A percentile compares a stretch with the other conserved stretches of the same genome.
Evolutionary conservation across 1,140 invertebrate species (phyloP).

Genomic region (Drosophila asahinai): DNA sequence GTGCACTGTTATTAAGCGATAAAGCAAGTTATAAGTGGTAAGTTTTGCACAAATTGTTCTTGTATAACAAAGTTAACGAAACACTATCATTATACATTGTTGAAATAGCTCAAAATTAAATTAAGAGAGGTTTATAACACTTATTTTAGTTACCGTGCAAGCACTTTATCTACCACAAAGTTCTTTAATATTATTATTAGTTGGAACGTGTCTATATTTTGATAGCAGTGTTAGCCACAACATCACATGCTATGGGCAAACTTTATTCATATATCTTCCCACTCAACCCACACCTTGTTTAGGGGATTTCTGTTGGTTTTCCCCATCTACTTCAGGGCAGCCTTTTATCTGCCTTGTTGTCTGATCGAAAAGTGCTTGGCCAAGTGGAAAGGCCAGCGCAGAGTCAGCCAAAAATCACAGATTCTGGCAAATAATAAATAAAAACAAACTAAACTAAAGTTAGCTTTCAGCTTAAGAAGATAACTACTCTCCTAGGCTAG

Average conservation of each 20-base stretch:
- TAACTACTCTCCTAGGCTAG: not conserved
- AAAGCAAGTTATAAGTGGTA: not conserved
- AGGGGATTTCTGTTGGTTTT: not conserved
- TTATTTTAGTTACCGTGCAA: not conserved
- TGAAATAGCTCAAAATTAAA: not conserved
- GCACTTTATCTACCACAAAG: too few species aligned
- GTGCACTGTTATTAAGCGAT: not conserved
- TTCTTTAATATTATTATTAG: not conserved
- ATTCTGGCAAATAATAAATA: not conserved
- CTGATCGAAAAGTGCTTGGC: slow-evolving; percentile 16
- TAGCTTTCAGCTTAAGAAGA: too few species aligned
- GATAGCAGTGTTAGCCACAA: not conserved
- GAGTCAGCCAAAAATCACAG: slow-evolving; percentile 6
- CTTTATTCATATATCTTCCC: slow-evolving; percentile 15
- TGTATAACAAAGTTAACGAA: not conserved
- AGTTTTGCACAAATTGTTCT: not conserved
- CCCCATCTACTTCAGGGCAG: not conserved
- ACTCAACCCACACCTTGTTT: not conserved
- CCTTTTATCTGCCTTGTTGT: slow-evolving; percentile 2
- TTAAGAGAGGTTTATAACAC: too few species aligned
- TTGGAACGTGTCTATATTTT: not conserved
- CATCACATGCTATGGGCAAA: not conserved
- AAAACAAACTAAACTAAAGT: not conserved
- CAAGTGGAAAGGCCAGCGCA: slow-evolving; percentile 13
- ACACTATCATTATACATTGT: not conserved